phyloP scores from a whole-genome alignment of 2,888 invertebrate species.

The Spilarctia lutea region DNA sequence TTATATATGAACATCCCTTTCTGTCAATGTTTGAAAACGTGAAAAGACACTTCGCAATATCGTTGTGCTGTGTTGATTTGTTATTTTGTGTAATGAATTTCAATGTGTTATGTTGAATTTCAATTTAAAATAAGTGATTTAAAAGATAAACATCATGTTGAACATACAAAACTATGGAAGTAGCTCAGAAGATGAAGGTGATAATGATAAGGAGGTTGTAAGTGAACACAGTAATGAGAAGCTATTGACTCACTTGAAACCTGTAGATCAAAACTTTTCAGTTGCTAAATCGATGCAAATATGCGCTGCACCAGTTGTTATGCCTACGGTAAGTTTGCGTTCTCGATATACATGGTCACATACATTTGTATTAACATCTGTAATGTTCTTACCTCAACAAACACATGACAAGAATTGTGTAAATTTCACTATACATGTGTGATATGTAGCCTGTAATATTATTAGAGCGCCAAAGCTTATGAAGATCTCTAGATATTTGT shows the following conservation, averaged over 20 bases:
- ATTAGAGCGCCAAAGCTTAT: not conserved
- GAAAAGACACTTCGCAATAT: not conserved
- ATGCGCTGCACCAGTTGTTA: slow-evolving; percentile 94
- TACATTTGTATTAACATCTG: not conserved
- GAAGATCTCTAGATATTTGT: not conserved
- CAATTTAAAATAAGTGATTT: slow-evolving; percentile 18
- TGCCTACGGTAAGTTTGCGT: slow-evolving; percentile 89
- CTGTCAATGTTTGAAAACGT: not conserved
- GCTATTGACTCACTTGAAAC: slow-evolving; percentile 84
- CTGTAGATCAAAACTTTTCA: slow-evolving; percentile 86
- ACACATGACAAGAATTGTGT: not conserved
- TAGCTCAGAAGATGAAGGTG: slow-evolving; percentile 90
- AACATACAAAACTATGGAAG: slow-evolving; percentile 91
- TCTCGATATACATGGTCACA: not conserved
- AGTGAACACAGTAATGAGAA: slow-evolving; percentile 75
- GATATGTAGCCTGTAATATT: not conserved
- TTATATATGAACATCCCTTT: not conserved
- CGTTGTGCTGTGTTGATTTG: slow-evolving; percentile 16
- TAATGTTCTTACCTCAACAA: not conserved
- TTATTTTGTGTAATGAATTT: slow-evolving; percentile 3
- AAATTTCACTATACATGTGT: not conserved
- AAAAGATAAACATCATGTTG: slow-evolving; percentile 84
- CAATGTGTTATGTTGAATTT: not conserved
- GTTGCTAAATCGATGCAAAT: slow-evolving; percentile 89
- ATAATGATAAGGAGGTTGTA: slow-evolving; percentile 72